A percentile compares a stretch with the other conserved stretches of the same genome.
Evolutionary conservation across 2,797 vertebrate species (phyloP).

Genomic region (Macropodus opercularis): DNA sequence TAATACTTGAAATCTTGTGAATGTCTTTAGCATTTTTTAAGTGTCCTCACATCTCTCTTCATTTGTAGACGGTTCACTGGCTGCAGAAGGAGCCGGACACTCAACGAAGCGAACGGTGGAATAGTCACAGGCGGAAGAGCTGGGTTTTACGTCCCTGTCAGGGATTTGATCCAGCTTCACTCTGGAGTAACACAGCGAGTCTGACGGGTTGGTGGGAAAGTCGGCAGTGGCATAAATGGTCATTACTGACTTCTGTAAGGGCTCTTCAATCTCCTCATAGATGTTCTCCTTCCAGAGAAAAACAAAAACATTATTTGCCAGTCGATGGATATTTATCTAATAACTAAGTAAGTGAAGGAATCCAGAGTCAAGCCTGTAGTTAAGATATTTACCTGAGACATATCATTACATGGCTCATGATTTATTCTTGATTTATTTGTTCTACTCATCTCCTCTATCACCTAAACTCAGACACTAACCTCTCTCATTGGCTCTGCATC

Average conservation of each 20-base stretch:
- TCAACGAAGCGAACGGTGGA: not conserved
- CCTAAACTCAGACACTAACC: conserved; percentile 18
- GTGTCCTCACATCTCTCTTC: too few relatives aligned
- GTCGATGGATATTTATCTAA: too few relatives aligned
- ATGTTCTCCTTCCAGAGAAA: conserved; percentile 10
- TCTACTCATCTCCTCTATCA: too few relatives aligned
- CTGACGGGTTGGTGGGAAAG: not conserved
- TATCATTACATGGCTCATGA: too few relatives aligned
- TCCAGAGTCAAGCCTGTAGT: too few relatives aligned
- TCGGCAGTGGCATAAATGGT: conserved; percentile 3
- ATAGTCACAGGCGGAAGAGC: conserved; percentile 18
- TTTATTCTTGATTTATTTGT: too few relatives aligned
- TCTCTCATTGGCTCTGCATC: not conserved
- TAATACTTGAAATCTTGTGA: too few relatives aligned
- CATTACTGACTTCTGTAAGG: rapidly evolving
- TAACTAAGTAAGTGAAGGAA: too few relatives aligned
- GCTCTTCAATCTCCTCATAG: conserved; percentile 43
- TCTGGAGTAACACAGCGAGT: not conserved
- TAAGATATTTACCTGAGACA: too few relatives aligned
- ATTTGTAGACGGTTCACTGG: not conserved
- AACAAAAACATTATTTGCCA: not conserved
- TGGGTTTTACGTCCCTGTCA: not conserved
- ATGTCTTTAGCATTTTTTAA: too few relatives aligned
- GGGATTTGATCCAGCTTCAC: too few relatives aligned
- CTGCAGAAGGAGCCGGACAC: rapidly evolving